Conservation (phyloP, 2,888 invertebrate genomes). For the Eupithecia centaureata region DNA sequence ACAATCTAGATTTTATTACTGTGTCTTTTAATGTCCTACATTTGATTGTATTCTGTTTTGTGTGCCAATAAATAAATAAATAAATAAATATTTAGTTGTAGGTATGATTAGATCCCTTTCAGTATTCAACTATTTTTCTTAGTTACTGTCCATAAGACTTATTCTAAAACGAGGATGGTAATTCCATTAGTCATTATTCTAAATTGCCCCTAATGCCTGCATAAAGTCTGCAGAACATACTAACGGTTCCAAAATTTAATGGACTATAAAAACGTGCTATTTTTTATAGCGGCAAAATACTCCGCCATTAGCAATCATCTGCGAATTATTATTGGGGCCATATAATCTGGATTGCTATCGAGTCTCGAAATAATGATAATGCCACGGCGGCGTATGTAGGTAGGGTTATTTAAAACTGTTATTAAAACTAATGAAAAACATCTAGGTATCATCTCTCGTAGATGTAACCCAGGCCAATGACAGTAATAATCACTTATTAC, state of each 20-base stretch:
- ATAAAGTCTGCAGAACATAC: constrained; percentile 21
- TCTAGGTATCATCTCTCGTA: no score
- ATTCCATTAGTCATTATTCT: constrained; percentile 26
- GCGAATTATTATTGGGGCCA: constrained; percentile 2
- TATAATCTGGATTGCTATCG: constrained; percentile 9
- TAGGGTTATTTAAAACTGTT: background rate
- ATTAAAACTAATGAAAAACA: no score
- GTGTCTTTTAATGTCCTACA: no score
- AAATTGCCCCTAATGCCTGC: constrained; percentile 31
- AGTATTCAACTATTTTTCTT: no score
- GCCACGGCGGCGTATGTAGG: background rate
- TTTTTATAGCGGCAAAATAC: constrained; percentile 10
- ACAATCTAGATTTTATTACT: no score
- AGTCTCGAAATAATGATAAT: background rate
- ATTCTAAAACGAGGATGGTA: background rate
- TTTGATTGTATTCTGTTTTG: no score
- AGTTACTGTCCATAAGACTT: no score
- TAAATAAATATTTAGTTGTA: no score
- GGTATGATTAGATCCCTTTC: no score
- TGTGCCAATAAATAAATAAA: no score
- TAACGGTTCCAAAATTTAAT: constrained; percentile 32
- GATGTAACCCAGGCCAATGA: no score
- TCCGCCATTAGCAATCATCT: constrained; percentile 4
- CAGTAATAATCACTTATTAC: no score
- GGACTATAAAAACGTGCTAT: constrained; percentile 21